Base-by-base conservation (phyloP, 2,888 invertebrate genomes). In the Synanthedon formicaeformis region DNA sequence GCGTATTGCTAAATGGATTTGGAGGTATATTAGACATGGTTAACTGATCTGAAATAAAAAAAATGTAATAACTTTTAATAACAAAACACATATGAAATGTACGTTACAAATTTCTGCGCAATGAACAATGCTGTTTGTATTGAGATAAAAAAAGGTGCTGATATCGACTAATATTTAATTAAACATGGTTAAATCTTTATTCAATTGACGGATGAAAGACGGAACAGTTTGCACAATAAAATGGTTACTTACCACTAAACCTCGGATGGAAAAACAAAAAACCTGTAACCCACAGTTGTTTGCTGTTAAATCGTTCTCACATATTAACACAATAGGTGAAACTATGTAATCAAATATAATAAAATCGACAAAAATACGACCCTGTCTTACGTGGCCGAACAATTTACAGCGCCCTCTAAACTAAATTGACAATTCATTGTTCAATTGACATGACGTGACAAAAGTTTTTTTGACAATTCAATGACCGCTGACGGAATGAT, bases 311-410 rank as follows among this genome's bases (percentile, higher is more conserved):
- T 70, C 82, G 82, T 82, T 72, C 71, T 85, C 75, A 82, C 81
- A 75, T 77, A 75, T 67, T 81, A 75, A 64, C 71, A 69, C 69
- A 71, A 65, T 69, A 68, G 63, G 67, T 67, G 69, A 75, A 75
- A 68, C 69, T 78, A 72, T 69, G 71, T 73, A 76, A 73, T 75
- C 77, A 73, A 79, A 68, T 12, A 50, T 72, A 74, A 67, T 73
- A 70, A 73, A 74, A 71, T 70, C 73, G 75, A 77, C 74, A 75
- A 84, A 81, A 84, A 81, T 81, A 81, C 82, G 77, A 83, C 81
- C 85, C 81, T 79, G 83, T 84, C 87, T 85, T 87, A 87, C 87
- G 87, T 87, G 87, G 87, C 86, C 76, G 85, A 79, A 78, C 78
- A 75, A 81, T 76, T 73, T 69, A 66, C 65, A 82, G 84, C 85